Percentiles rank a stretch among this genome's conserved stretches.
Conservation (phyloP, 1,140 invertebrate species). For the Hydropsyche tenuis region DNA sequence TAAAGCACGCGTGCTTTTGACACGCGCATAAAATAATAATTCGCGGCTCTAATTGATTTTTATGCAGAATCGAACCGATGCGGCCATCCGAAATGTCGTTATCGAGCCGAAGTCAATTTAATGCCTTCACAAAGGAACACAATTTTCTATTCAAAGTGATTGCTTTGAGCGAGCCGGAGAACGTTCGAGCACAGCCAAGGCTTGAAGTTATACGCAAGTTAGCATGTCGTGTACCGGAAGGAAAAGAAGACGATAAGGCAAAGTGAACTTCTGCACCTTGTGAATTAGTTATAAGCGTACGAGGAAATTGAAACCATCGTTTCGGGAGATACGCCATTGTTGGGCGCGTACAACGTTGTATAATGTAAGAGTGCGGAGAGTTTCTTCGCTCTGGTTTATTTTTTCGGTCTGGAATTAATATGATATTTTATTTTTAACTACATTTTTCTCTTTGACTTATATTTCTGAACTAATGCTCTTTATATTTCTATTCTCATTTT, state of each 20-base stretch:
- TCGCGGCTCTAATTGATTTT: constrained; percentile 9
- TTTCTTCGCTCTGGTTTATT: no score
- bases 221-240: constrained; percentile 26
- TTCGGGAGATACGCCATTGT: background rate
- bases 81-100: constrained; percentile 13
- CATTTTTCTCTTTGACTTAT: no score
- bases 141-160: constrained; percentile 33
- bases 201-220: constrained; percentile 28
- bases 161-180: constrained; percentile 15
- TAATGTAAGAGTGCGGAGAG: no score
- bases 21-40: no score
- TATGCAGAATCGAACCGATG: background rate
- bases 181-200: background rate
- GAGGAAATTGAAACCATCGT: constrained; percentile 29
- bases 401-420: no score
- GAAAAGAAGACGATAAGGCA: constrained; percentile 28
- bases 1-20: no score
- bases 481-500: no score
- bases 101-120: constrained; percentile 21
- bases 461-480: no score
- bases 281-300: constrained; percentile 16
- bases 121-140: constrained; percentile 25
- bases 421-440: no score
- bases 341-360: no score
- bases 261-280: constrained; percentile 20